Evolutionary conservation across 2,888 invertebrate species (phyloP), one percentile per base, ranked within the genome.

Genomic region (Chrysodeixis includens): DNA sequence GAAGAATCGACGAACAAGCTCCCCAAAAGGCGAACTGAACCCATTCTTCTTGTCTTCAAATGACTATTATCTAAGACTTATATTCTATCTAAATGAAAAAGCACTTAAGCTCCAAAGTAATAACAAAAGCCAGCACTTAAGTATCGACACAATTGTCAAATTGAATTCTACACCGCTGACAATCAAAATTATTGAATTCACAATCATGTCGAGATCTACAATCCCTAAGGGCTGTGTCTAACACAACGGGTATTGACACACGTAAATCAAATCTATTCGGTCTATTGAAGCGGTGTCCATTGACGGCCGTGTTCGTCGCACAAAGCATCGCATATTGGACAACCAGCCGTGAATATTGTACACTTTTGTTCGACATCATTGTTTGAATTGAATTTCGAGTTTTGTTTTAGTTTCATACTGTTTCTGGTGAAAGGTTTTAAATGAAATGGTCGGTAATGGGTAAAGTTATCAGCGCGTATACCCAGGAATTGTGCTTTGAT

Each of bases 211-310:
- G 32, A 54, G 16, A 20, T 64, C 62, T 66, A 62, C 54, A 60
- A 30, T 74, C 77, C 72, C 65, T 57, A 40, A 71, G 74, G 71
- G 64, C 59, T 66, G 49, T 78, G 79, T 81, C 66, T 57, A 59
- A 71, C 64, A 68, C 59, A 72, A 53, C 62, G 49, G 56, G 20
- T 81, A 81, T 84, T 83, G 83, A 79, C 79, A 73, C 62, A 73
- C 72, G 79, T 84, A 86, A 86, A 88, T 88, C 89, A 87, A 85
- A 86, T 83, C 84, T 70, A 84, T 86, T 83, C 80, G 73, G 46
- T 76, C 82, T 76, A 82, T 84, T 80, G 77, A 69, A 74, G 66
- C 69, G 74, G 72, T 30, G 56, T 69, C 74, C 77, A 81, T 79
- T 82, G 80, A 76, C 46, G 63, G 56, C 22, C 32, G 40, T 40